phyloP scores from a whole-genome alignment of 2,888 invertebrate species.

The Villa cingulata region DNA sequence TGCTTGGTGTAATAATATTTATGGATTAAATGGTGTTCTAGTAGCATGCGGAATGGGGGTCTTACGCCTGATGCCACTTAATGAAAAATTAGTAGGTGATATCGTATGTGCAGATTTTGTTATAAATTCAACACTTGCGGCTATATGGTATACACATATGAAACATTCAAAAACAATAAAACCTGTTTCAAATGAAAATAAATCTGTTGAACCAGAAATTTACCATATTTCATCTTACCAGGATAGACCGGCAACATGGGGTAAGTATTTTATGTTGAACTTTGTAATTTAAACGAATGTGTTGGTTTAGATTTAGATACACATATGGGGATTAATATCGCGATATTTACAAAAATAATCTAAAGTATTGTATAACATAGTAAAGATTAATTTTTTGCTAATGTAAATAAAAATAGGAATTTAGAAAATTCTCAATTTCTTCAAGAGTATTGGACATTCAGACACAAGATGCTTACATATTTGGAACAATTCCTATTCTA shows the following conservation, averaged over 20 bases:
- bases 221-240: conserved; percentile 14
- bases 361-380: too few species aligned
- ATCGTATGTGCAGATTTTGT: conserved; percentile 23
- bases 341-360: too few species aligned
- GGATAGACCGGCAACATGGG: conserved; percentile 15
- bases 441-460: too few species aligned
- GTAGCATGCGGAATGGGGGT: conserved; percentile 18
- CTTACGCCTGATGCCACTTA: conserved; percentile 13
- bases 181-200: not conserved
- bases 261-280: conserved; percentile 7
- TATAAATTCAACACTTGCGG: conserved; percentile 20
- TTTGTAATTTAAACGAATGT: too few species aligned
- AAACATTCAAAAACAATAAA: conserved; percentile 34
- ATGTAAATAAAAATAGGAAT: too few species aligned
- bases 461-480: too few species aligned
- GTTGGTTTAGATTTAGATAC: too few species aligned
- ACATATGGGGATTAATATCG: too few species aligned
- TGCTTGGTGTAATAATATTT: conserved; percentile 19
- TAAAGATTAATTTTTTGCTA: too few species aligned
- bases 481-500: too few species aligned
- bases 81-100: conserved; percentile 12
- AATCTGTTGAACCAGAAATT: conserved; percentile 13
- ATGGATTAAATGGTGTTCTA: conserved; percentile 18
- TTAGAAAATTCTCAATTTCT: too few species aligned
- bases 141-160: conserved; percentile 18